These are phyloP conservation scores for Synanthedon formicaeformis DNA, from an alignment of 2,888 invertebrate species.

Conservation along the genomic window DNA sequence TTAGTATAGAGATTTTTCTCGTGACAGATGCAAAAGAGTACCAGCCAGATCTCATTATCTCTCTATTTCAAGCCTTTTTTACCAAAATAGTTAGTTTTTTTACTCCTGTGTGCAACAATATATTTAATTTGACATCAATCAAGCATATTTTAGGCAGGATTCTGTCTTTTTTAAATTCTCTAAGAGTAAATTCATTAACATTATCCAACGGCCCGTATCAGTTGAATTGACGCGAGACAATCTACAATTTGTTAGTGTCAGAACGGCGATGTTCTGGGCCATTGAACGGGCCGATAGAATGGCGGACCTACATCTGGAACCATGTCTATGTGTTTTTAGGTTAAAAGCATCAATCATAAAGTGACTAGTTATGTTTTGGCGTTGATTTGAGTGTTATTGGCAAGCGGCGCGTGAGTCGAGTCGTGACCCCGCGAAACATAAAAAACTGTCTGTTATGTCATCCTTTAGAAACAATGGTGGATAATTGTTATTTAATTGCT, in stretches of 20 bases:
- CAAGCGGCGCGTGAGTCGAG: slow-evolving; percentile 3
- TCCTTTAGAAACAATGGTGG: background rate
- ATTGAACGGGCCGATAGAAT: slow-evolving; percentile 12
- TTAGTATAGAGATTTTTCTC: too few relatives aligned
- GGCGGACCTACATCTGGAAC: slow-evolving; percentile 17
- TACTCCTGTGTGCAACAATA: too few relatives aligned
- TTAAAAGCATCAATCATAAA: slow-evolving; percentile 29
- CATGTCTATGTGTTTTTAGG: slow-evolving; percentile 24
- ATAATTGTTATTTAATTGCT: background rate
- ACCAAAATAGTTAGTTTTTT: too few relatives aligned
- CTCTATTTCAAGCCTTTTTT: too few relatives aligned
- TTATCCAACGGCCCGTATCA: slow-evolving; percentile 1
- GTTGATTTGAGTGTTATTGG: slow-evolving; percentile 13
- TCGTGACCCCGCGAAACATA: slow-evolving; percentile 3
- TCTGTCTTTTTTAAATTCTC: slow-evolving; percentile 14
- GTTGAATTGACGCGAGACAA: slow-evolving; percentile 13
- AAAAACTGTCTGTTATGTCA: background rate
- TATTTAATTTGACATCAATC: too few relatives aligned
- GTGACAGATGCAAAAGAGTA: too few relatives aligned
- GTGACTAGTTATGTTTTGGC: slow-evolving; percentile 15
- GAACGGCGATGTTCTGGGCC: slow-evolving; percentile 18
- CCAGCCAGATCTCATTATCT: too few relatives aligned
- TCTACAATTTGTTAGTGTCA: slow-evolving; percentile 31
- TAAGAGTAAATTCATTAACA: too few relatives aligned
- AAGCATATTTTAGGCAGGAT: slow-evolving; percentile 9